phyloP scores from a whole-genome alignment of 2,888 invertebrate species.

The Platycheirus albimanus region DNA sequence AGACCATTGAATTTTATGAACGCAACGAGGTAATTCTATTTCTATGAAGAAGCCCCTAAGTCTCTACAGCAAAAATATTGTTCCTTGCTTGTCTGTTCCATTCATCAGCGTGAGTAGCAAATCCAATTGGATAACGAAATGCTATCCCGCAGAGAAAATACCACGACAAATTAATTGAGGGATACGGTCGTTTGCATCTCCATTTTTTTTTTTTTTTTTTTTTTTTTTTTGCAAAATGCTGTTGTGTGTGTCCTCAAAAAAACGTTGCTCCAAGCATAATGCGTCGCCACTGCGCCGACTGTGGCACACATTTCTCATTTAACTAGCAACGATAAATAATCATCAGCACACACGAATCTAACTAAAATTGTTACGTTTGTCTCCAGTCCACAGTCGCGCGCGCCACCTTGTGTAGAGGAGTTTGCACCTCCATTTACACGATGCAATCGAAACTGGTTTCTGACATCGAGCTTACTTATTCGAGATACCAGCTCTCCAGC shows the following conservation, averaged over 20 bases:
- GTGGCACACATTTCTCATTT: conserved; percentile 44
- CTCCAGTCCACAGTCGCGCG: conserved; percentile 3
- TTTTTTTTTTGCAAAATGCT: conserved; percentile 38
- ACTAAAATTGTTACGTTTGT: conserved; percentile 43
- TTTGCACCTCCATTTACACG: conserved; percentile 23
- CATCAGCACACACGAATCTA: conserved; percentile 45
- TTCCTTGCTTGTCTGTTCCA: not conserved
- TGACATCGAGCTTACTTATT: conserved; percentile 55
- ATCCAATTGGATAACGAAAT: conserved; percentile 40
- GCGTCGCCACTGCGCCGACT: conserved; percentile 7
- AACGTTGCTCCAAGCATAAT: conserved; percentile 3
- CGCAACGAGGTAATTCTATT: not conserved
- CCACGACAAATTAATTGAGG: conserved; percentile 52
- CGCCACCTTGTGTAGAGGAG: conserved; percentile 16
- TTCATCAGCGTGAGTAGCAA: conserved; percentile 30
- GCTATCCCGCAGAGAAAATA: conserved; percentile 25
- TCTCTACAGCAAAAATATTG: conserved; percentile 9
- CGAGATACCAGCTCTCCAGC: conserved; percentile 17
- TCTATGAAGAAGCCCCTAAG: conserved; percentile 21
- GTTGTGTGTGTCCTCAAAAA: conserved; percentile 52
- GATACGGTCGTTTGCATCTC: conserved; percentile 47
- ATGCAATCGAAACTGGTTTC: conserved; percentile 59
- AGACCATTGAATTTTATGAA: conserved; percentile 21
- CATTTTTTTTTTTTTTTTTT: too few species aligned
- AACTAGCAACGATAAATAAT: conserved; percentile 35